Percentiles rank a stretch among this genome's conserved stretches.
phyloP scores from a whole-genome alignment of 2,113 vertebrate species.

The Spheniscus mendiculus region DNA sequence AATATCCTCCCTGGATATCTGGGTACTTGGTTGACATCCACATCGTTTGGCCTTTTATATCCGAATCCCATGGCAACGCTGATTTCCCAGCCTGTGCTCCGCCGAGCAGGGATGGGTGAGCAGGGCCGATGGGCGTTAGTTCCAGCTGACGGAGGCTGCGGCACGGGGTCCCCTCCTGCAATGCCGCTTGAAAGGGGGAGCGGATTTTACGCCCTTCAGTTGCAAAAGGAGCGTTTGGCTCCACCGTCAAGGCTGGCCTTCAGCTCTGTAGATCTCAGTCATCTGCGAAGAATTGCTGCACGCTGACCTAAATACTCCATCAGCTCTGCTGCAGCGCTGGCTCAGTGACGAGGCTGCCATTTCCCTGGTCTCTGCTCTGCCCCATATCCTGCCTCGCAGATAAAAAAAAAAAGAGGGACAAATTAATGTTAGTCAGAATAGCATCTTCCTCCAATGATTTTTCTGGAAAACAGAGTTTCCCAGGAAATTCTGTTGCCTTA shows the following conservation, averaged over 20 bases:
- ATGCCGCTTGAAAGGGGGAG: neutral
- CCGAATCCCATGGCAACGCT: neutral
- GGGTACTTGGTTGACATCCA: neutral
- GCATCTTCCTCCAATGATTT: neutral
- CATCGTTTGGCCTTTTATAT: slow-evolving; percentile 5
- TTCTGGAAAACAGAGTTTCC: slow-evolving; percentile 23
- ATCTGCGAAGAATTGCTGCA: slow-evolving; percentile 14
- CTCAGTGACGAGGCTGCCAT: neutral
- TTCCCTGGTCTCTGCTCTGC: slow-evolving; percentile 22
- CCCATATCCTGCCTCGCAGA: neutral
- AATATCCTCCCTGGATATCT: neutral
- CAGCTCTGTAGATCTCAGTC: neutral
- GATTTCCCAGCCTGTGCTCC: neutral
- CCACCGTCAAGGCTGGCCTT: neutral
- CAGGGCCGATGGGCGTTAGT: neutral
- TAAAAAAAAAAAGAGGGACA: neutral
- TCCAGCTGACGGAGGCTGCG: neutral
- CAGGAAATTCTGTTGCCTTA: neutral
- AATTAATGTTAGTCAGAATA: neutral
- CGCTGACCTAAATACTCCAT: slow-evolving; percentile 14
- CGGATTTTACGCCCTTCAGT: neutral
- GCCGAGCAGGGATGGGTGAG: neutral
- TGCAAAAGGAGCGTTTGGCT: neutral
- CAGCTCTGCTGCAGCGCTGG: neutral
- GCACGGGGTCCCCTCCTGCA: neutral